Evolutionary conservation across 2,888 invertebrate genomes (phyloP).

Genomic region (Thymelicus sylvestris): DNA sequence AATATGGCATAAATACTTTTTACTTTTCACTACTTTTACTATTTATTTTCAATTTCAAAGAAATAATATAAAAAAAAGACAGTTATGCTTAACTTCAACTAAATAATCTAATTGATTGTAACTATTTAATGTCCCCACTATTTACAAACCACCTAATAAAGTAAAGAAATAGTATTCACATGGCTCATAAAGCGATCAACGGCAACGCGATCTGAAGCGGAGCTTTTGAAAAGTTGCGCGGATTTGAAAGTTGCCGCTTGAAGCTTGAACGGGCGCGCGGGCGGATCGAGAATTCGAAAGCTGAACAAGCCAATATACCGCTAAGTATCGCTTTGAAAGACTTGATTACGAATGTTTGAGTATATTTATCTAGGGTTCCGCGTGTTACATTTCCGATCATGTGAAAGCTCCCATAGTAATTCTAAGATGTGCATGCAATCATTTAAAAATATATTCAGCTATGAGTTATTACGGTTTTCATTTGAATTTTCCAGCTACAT

Average conservation of each 20-base stretch:
- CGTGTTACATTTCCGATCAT: not conserved
- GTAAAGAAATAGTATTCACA: not conserved
- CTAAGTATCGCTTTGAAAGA: constrained; percentile 24
- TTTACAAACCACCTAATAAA: not conserved
- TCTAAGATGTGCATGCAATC: too few relatives aligned
- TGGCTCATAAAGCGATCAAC: constrained; percentile 8
- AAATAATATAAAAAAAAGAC: too few relatives aligned
- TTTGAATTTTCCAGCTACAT: too few relatives aligned
- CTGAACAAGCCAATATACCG: constrained; percentile 27
- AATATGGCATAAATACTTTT: too few relatives aligned
- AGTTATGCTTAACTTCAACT: too few relatives aligned
- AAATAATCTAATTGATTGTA: too few relatives aligned
- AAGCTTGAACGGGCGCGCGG: constrained; percentile 6
- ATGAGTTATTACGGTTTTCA: too few relatives aligned
- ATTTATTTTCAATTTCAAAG: too few relatives aligned
- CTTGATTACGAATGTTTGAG: constrained; percentile 27
- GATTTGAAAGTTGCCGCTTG: constrained; percentile 18
- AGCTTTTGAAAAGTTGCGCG: constrained; percentile 23
- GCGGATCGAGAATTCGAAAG: constrained; percentile 11
- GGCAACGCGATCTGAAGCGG: constrained; percentile 13
- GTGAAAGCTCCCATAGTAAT: not conserved
- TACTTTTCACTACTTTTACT: too few relatives aligned
- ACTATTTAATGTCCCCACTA: not conserved
- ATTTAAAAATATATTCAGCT: too few relatives aligned
- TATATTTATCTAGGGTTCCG: constrained; percentile 6